Conservation (phyloP, 2,797 vertebrate species). For the Sebastes hubbsi region DNA sequence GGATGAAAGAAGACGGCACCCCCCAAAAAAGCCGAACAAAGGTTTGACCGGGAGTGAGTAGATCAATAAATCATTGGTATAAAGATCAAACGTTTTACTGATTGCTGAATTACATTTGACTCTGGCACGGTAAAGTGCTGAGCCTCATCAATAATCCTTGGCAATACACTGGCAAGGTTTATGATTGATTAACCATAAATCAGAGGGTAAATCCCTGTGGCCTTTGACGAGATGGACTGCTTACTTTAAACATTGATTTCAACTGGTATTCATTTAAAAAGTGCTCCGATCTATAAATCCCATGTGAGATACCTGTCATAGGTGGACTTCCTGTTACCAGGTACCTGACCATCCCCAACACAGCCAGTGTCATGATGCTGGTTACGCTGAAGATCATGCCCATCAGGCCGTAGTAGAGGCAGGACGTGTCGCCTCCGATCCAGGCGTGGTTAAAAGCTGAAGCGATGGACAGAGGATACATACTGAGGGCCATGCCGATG, state of each 20-base stretch:
- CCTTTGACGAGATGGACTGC: not conserved
- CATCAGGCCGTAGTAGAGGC: slow-evolving; percentile 76
- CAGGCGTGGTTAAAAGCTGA: slow-evolving; percentile 74
- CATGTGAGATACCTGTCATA: slow-evolving; percentile 49
- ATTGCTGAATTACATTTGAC: not conserved
- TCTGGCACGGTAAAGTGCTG: not conserved
- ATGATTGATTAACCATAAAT: not conserved
- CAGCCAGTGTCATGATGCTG: slow-evolving; percentile 73
- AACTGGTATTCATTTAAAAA: not conserved
- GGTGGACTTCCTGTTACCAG: slow-evolving; percentile 68
- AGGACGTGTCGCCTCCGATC: slow-evolving; percentile 67
- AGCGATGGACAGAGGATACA: slow-evolving; percentile 74
- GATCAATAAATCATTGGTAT: not conserved
- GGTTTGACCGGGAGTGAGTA: not conserved
- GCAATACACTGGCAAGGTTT: not conserved
- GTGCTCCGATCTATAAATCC: not conserved
- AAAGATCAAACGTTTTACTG: not conserved
- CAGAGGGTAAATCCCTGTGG: too few relatives aligned
- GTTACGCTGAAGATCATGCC: slow-evolving; percentile 77
- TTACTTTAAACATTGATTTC: not conserved
- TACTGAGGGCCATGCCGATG: slow-evolving; percentile 77
- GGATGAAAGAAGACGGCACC: too few relatives aligned
- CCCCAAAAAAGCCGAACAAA: too few relatives aligned
- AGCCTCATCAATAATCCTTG: not conserved
- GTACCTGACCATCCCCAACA: slow-evolving; percentile 71